These are phyloP conservation scores for Pampus argenteus DNA, from an alignment of 2,797 vertebrate genomes.

Conservation along the genomic window DNA sequence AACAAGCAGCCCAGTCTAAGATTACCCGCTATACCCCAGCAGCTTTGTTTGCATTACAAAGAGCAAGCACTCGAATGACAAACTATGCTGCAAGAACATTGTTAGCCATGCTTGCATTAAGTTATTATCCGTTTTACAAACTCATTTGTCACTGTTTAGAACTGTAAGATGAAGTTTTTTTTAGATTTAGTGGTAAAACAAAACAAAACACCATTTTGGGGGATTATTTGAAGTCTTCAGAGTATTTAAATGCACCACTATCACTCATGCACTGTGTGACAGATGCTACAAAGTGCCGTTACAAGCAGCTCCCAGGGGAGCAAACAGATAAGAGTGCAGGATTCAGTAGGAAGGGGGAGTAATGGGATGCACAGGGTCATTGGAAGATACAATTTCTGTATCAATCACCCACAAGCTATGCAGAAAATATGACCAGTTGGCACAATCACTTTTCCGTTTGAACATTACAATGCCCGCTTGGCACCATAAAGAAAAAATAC, in stretches of 20 bases:
- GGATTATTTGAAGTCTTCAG: constrained; percentile 13
- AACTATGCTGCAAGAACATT: constrained; percentile 62
- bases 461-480: neutral
- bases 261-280: constrained; percentile 59
- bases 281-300: constrained; percentile 64
- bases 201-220: constrained; percentile 12
- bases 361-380: constrained; percentile 45
- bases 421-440: constrained; percentile 15
- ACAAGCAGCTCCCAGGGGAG: constrained; percentile 54
- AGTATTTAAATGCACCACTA: constrained; percentile 42
- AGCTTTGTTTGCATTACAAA: constrained; percentile 75
- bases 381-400: constrained; percentile 38
- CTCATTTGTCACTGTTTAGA: neutral
- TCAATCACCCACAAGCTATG: constrained; percentile 22
- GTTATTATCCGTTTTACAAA: neutral
- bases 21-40: constrained; percentile 61
- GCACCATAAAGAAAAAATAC: constrained; percentile 9
- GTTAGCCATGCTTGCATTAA: neutral
- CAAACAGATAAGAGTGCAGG: constrained; percentile 28
- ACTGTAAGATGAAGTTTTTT: neutral
- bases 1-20: constrained; percentile 53
- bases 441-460: neutral
- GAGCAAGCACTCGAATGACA: constrained; percentile 71
- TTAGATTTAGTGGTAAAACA: neutral
- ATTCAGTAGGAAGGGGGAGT: constrained; percentile 42